phyloP scores from a whole-genome alignment of 1,140 invertebrate species.

The Acromyrmex heyeri region DNA sequence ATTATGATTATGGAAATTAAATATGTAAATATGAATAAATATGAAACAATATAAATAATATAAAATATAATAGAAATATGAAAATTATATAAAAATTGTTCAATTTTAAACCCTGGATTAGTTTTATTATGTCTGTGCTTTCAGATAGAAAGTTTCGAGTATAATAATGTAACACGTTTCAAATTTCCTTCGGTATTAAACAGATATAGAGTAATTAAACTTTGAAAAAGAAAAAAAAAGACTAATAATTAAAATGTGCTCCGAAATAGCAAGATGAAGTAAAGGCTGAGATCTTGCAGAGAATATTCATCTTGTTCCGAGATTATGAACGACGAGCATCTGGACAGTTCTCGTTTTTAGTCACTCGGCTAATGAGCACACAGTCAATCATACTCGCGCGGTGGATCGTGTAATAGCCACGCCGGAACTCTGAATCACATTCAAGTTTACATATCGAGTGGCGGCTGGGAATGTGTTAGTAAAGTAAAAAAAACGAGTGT shows the following conservation, averaged over 20 bases:
- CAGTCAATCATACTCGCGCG: slow-evolving; percentile 34
- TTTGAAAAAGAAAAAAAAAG: not conserved
- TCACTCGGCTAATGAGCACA: slow-evolving; percentile 17
- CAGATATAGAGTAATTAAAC: not conserved
- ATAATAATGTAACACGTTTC: not conserved
- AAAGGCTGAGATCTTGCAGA: not conserved
- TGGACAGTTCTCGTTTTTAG: slow-evolving; percentile 37
- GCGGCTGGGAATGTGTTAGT: not conserved
- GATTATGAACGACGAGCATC: slow-evolving; percentile 10
- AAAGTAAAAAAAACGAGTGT: not conserved
- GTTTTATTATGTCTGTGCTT: no score
- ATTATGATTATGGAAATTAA: not conserved
- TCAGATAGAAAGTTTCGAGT: not conserved
- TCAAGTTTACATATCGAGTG: slow-evolving; percentile 27
- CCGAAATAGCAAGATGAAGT: not conserved
- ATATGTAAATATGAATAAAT: not conserved
- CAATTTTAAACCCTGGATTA: not conserved
- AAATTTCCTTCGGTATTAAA: slow-evolving; percentile 10
- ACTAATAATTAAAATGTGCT: slow-evolving; percentile 21
- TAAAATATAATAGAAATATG: not conserved
- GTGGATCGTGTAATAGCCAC: slow-evolving; percentile 17
- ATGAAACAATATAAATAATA: not conserved
- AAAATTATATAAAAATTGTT: not conserved
- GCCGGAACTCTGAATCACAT: slow-evolving; percentile 41
- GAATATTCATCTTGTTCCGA: slow-evolving; percentile 38